Percentiles rank a stretch among this genome's conserved stretches.
phyloP scores from a whole-genome alignment of 2,888 invertebrate species.

The Oxystoma pomonae region DNA sequence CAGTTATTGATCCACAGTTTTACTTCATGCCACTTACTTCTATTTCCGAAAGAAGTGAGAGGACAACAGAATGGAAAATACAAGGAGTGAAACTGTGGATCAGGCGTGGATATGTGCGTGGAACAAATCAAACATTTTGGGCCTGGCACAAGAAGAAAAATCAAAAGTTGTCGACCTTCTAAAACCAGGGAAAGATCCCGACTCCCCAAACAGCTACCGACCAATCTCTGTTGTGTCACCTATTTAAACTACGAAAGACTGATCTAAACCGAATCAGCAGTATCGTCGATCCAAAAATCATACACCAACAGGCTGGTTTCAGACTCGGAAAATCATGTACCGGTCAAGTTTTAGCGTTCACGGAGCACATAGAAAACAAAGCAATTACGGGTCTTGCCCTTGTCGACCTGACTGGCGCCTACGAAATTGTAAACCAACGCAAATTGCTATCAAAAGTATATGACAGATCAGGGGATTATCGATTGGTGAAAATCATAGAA shows the following conservation, averaged over 20 bases:
- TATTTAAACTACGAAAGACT: too few species aligned
- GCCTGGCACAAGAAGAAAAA: not conserved
- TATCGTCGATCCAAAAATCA: too few species aligned
- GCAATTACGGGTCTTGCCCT: not conserved
- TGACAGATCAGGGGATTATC: not conserved
- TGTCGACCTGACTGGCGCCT: not conserved
- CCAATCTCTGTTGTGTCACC: not conserved
- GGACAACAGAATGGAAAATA: too few species aligned
- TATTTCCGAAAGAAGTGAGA: too few species aligned
- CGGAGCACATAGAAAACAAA: not conserved
- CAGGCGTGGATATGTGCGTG: too few species aligned
- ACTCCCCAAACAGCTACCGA: not conserved
- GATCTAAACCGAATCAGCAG: too few species aligned
- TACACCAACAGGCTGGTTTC: too few species aligned
- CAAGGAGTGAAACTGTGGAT: too few species aligned
- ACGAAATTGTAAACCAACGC: constrained; percentile 2
- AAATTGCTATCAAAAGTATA: constrained; percentile 1
- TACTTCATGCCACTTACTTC: too few species aligned
- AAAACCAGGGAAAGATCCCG: too few species aligned
- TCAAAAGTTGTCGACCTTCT: constrained; percentile 3
- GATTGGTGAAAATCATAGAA: not conserved
- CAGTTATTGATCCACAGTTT: too few species aligned
- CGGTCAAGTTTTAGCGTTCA: too few species aligned
- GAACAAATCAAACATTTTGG: constrained; percentile 10
- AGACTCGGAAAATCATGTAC: not conserved